Conservation (phyloP, 2,888 invertebrate genomes). For the Eupithecia pulchellata region DNA sequence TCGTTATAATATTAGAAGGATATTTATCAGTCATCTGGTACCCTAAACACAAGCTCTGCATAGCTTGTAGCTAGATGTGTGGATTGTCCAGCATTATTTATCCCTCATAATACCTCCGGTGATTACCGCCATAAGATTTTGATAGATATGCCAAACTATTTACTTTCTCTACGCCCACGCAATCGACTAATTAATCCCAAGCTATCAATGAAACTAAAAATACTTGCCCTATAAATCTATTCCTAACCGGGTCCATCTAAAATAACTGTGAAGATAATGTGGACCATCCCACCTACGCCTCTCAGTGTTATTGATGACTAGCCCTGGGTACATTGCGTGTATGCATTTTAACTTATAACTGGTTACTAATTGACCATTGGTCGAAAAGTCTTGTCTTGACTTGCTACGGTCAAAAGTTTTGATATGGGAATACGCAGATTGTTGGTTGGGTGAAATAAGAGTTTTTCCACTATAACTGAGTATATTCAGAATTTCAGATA, state of each 20-base stretch:
- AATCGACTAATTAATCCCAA: background rate
- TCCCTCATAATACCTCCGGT: no score
- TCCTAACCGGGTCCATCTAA: constrained; percentile 3
- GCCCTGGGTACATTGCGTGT: constrained; percentile 28
- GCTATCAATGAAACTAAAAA: background rate
- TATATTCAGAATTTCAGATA: no score
- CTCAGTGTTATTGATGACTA: constrained; percentile 23
- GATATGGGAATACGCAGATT: no score
- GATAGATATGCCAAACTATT: background rate
- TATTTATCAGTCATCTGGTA: no score
- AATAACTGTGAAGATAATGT: constrained; percentile 21
- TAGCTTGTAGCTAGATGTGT: no score
- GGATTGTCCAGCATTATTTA: no score
- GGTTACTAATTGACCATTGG: background rate
- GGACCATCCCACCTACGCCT: constrained; percentile 21
- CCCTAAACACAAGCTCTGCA: no score
- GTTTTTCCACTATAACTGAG: no score
- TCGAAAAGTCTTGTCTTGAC: no score
- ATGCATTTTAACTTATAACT: background rate
- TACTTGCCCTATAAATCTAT: background rate
- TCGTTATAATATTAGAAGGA: no score
- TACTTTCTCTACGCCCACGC: background rate
- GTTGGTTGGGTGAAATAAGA: no score
- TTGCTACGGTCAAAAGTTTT: background rate
- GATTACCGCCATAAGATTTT: background rate